Conservation (phyloP, 2,888 invertebrate genomes). For the Perdita meconis region DNA sequence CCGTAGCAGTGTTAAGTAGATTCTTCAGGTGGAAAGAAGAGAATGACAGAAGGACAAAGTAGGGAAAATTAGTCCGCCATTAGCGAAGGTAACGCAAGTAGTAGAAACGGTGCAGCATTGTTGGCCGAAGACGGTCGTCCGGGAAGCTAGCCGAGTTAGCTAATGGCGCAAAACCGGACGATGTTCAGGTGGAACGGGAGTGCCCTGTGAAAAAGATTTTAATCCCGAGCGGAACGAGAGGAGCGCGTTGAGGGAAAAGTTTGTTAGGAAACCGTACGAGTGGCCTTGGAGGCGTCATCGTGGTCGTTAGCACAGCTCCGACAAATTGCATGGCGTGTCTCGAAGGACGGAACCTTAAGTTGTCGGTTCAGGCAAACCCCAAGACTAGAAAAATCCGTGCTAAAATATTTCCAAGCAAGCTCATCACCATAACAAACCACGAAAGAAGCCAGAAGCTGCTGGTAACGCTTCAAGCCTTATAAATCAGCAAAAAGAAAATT, state of each 20-base stretch:
- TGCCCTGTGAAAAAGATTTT: constrained; percentile 52
- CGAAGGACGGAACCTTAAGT: neutral
- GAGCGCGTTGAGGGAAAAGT: constrained; percentile 37
- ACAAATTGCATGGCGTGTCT: constrained; percentile 13
- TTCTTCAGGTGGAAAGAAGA: neutral
- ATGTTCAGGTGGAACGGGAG: constrained; percentile 8
- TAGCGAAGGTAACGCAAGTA: constrained; percentile 28
- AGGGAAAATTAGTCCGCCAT: constrained; percentile 35
- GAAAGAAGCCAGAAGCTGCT: too few species aligned
- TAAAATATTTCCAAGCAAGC: too few species aligned
- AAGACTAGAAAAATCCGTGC: too few species aligned
- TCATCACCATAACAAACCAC: too few species aligned
- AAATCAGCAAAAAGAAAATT: too few species aligned
- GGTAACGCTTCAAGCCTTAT: too few species aligned
- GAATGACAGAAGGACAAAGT: constrained; percentile 25
- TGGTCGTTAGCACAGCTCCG: constrained; percentile 35
- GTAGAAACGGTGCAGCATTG: constrained; percentile 48
- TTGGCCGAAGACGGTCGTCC: constrained; percentile 48
- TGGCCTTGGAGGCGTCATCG: constrained; percentile 3
- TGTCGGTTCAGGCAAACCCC: neutral
- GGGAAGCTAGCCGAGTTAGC: constrained; percentile 56
- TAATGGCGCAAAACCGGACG: constrained; percentile 66
- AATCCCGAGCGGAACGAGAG: constrained; percentile 39
- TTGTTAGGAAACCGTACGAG: constrained; percentile 39
- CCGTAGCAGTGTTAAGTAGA: too few species aligned